Base-by-base conservation (phyloP, 2,797 vertebrate species). In the Rhinella marina region DNA sequence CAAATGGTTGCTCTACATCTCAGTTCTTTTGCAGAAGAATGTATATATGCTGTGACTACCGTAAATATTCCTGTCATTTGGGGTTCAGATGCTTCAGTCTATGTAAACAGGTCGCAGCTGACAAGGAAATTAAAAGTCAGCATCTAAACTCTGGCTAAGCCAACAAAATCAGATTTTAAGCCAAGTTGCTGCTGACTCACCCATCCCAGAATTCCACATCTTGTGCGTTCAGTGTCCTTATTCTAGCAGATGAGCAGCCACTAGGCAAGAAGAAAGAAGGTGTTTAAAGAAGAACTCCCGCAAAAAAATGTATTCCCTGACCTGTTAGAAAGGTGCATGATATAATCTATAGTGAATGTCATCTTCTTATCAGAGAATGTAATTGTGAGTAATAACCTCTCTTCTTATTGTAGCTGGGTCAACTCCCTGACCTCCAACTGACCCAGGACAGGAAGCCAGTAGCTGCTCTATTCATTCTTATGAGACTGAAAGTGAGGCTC, bases 111-210 rank as follows among this genome's bases (percentile, higher is more conserved):
- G 88, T 86, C 62, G 73, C 88, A 89, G 88, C 88, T 86, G 88
- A 89, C 85, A 84, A 89, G 88, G 88, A 89, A 89, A 89, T 89
- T 86, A 86, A 89, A 89, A 89, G 61, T 89, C 88, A 89, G 84
- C 88, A 83, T 89, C 88, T 89, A 89, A 89, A 89, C 82, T 81
- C 48, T 62, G 85, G 73, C 62, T 83, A 86, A 86, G 88, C 88
- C 88, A 89, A 89, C 61, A 52, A 89, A 86, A 89, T 89, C 88
- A 89, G 84, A n/a, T n/a, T 23, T 25, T 50, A 62, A 79, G 88
- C 88, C 88, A 89, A 86, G 88, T 83, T n/a, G 59, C 84, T 86
- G 73, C 88, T 89, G 88, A 89, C 88, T 89, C 88, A 89, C 88
- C 79, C 88, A 86, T 80, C 64, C 87, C 82, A 72, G 77, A 88